A percentile compares a stretch with the other conserved stretches of the same genome.
Conservation (phyloP, 2,888 invertebrate species). For the Caenorhabditis macrosperma region DNA sequence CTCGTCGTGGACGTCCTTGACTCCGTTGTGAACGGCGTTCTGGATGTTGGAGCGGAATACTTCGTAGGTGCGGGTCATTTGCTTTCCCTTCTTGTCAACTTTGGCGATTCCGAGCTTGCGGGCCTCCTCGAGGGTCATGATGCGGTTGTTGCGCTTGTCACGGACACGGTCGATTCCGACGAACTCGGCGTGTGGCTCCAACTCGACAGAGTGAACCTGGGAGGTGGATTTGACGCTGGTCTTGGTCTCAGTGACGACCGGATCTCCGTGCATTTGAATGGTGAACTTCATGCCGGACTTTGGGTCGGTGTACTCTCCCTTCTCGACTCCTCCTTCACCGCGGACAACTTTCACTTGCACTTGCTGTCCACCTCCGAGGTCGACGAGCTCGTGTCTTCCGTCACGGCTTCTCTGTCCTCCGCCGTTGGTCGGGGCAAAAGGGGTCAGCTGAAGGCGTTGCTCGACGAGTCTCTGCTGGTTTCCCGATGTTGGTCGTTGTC, state of each 20-base stretch:
- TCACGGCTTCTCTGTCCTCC: slow-evolving; percentile 47
- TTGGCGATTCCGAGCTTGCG: slow-evolving; percentile 80
- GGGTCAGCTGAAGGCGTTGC: slow-evolving; percentile 78
- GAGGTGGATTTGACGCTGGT: slow-evolving; percentile 80
- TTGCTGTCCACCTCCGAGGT: slow-evolving; percentile 80
- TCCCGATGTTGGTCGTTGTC: slow-evolving; percentile 45
- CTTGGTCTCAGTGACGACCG: slow-evolving; percentile 80
- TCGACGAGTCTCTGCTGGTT: slow-evolving; percentile 71
- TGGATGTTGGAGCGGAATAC: slow-evolving; percentile 80
- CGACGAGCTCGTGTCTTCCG: slow-evolving; percentile 76
- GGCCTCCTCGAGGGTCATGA: slow-evolving; percentile 80
- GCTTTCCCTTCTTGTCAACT: slow-evolving; percentile 80
- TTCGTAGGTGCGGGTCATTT: slow-evolving; percentile 78
- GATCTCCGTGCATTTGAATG: slow-evolving; percentile 80
- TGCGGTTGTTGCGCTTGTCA: slow-evolving; percentile 77
- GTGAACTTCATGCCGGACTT: slow-evolving; percentile 80
- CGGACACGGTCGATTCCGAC: slow-evolving; percentile 80
- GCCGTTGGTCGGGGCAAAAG: slow-evolving; percentile 67
- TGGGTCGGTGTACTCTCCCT: slow-evolving; percentile 80
- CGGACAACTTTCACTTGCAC: slow-evolving; percentile 80
- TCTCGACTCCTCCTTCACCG: slow-evolving; percentile 79
- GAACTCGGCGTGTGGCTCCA: slow-evolving; percentile 80
- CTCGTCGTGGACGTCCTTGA: slow-evolving; percentile 86
- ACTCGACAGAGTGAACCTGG: slow-evolving; percentile 79
- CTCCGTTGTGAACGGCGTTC: slow-evolving; percentile 86